A percentile compares a stretch with the other conserved stretches of the same genome.
Conservation (phyloP, 2,113 vertebrate species). For the Gallinago media region DNA sequence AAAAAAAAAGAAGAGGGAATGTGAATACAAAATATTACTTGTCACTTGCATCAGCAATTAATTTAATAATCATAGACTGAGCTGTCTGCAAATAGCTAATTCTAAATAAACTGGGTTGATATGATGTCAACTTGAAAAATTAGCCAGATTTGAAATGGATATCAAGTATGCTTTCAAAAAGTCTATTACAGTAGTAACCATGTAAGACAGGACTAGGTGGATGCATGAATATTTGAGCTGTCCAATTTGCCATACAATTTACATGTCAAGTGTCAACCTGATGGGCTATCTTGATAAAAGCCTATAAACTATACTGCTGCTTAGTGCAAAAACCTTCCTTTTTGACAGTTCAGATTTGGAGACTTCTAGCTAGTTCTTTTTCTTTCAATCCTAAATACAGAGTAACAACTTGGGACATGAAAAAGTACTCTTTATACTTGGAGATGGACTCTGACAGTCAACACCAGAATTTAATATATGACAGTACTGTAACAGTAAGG, state of each 20-base stretch:
- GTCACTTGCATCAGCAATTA: conserved; percentile 21
- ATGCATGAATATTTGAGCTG: conserved; percentile 64
- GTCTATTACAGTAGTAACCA: conserved; percentile 28
- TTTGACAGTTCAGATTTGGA: conserved; percentile 55
- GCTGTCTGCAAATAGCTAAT: conserved; percentile 17
- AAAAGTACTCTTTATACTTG: background rate
- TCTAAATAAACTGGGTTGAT: conserved; percentile 60
- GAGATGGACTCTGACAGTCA: background rate
- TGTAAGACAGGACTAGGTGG: conserved; percentile 31
- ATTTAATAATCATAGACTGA: conserved; percentile 23
- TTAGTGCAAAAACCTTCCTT: conserved; percentile 51
- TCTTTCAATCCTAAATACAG: background rate
- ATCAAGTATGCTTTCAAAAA: conserved; percentile 63
- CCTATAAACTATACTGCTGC: conserved; percentile 44
- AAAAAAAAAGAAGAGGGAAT: background rate
- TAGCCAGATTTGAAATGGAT: conserved; percentile 63
- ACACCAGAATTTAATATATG: background rate
- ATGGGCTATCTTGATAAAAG: conserved; percentile 65
- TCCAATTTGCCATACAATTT: conserved; percentile 69
- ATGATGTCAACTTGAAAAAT: conserved; percentile 59
- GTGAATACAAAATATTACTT: background rate
- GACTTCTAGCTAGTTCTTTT: conserved; percentile 12
- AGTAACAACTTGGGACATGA: background rate
- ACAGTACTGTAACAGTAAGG: background rate
- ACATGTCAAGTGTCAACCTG: conserved; percentile 65